phyloP scores from a whole-genome alignment of 2,888 invertebrate species.

The Brenthis ino region DNA sequence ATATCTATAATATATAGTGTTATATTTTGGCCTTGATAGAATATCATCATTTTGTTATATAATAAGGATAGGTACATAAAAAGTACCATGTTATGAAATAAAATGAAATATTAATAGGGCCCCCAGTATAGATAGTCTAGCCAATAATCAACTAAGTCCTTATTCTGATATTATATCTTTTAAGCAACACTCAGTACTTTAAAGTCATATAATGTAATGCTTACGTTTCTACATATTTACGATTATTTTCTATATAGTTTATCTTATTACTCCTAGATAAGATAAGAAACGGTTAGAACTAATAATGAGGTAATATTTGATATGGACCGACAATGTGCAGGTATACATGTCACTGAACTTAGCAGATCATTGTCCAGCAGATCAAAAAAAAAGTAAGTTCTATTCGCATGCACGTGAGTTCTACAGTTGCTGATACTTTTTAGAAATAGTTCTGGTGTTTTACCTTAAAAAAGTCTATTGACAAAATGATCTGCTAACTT shows the following conservation, averaged over 20 bases:
- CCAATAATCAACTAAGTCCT: conserved; percentile 1
- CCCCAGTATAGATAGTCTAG: not conserved
- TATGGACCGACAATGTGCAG: conserved; percentile 2
- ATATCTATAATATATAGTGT: no score
- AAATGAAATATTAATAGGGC: no score
- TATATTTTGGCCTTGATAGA: no score
- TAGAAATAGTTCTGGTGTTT: no score
- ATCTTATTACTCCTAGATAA: conserved; percentile 29
- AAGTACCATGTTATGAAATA: not conserved
- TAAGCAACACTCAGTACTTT: conserved; percentile 19
- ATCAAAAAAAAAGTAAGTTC: no score
- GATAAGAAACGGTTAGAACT: conserved; percentile 30
- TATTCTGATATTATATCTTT: conserved; percentile 18
- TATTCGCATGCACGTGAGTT: no score
- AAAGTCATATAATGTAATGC: conserved; percentile 33
- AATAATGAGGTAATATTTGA: conserved; percentile 22
- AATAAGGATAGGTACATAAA: no score
- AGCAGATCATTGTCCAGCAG: no score
- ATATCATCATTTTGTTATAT: no score
- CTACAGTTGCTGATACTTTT: no score
- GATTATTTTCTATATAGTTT: conserved; percentile 32
- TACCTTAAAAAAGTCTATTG: no score
- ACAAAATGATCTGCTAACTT: no score
- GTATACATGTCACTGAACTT: not conserved
- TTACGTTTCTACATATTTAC: conserved; percentile 34